phyloP scores from a whole-genome alignment of 2,797 vertebrate species.

The Betta splendens region DNA sequence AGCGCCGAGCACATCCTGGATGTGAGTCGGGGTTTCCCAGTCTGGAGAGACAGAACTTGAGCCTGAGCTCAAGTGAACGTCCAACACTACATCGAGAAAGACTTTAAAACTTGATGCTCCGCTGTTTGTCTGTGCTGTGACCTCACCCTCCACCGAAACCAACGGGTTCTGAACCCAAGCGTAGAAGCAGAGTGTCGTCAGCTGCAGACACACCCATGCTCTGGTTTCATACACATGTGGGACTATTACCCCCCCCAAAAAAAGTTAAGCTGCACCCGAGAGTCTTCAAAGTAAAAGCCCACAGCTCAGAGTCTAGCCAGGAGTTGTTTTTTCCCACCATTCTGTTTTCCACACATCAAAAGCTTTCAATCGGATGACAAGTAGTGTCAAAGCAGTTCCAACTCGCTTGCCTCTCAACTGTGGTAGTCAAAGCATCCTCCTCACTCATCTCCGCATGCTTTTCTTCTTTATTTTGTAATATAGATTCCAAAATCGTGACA shows the following conservation, averaged over 20 bases:
- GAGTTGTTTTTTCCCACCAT: slow-evolving; percentile 48
- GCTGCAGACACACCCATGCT: not conserved
- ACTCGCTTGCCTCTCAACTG: slow-evolving; percentile 39
- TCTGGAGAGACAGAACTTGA: not conserved
- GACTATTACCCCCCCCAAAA: not conserved
- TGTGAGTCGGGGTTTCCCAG: not conserved
- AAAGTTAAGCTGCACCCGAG: slow-evolving; percentile 17
- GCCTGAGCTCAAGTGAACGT: not conserved
- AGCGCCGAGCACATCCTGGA: not conserved
- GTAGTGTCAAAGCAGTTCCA: slow-evolving; percentile 58
- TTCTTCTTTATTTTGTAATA: slow-evolving; percentile 29
- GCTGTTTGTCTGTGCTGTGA: slow-evolving; percentile 58
- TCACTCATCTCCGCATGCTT: slow-evolving; percentile 12
- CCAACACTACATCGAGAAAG: slow-evolving; percentile 7
- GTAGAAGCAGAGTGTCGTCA: slow-evolving; percentile 1
- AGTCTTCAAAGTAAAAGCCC: slow-evolving; percentile 52
- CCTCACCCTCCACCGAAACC: slow-evolving; percentile 50
- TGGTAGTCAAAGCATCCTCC: slow-evolving; percentile 42
- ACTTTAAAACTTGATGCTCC: not conserved
- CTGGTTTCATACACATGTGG: not conserved
- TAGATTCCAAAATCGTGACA: slow-evolving; percentile 39
- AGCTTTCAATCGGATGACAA: slow-evolving; percentile 62
- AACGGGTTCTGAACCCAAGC: slow-evolving; percentile 15
- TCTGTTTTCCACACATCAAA: slow-evolving; percentile 63
- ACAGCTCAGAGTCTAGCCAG: slow-evolving; percentile 41